Conservation (phyloP, 2,113 vertebrate species). For the Urocolius indicus region DNA sequence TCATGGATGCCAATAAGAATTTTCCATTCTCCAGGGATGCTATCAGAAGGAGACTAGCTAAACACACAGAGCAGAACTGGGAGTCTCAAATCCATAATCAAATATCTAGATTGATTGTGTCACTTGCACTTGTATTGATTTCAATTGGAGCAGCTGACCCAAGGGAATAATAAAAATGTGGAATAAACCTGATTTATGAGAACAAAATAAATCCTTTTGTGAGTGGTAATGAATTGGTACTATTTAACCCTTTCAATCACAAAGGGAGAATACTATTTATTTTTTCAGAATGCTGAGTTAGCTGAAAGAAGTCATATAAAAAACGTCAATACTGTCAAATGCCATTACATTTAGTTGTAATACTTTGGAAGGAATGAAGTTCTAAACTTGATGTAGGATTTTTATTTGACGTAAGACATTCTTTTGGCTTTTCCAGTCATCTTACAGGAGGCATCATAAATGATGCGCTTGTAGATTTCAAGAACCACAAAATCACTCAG, state of each 20-base stretch:
- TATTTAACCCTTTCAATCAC: constrained; percentile 83
- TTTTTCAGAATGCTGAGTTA: constrained; percentile 76
- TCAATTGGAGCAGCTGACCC: constrained; percentile 81
- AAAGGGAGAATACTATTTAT: constrained; percentile 72
- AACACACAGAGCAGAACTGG: constrained; percentile 56
- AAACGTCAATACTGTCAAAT: constrained; percentile 73
- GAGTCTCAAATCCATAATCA: constrained; percentile 84
- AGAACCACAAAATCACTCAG: constrained; percentile 1
- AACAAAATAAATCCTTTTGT: constrained; percentile 84
- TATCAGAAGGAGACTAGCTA: constrained; percentile 74
- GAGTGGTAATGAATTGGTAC: constrained; percentile 79
- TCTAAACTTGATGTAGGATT: constrained; percentile 67
- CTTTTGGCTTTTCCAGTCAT: constrained; percentile 48
- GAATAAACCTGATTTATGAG: constrained; percentile 84
- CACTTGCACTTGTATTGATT: constrained; percentile 87
- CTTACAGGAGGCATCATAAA: constrained; percentile 17
- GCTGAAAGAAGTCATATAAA: constrained; percentile 64
- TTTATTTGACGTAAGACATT: constrained; percentile 41
- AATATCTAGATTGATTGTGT: constrained; percentile 88
- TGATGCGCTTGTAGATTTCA: constrained; percentile 25
- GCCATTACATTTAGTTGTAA: constrained; percentile 56
- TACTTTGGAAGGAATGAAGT: constrained; percentile 42
- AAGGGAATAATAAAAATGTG: constrained; percentile 83
- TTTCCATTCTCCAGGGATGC: constrained; percentile 69
- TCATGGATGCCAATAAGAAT: constrained; percentile 76